Percentiles rank a stretch among this genome's conserved stretches.
Conservation (phyloP, 2,888 invertebrate species). For the Agrilus cyanescens region DNA sequence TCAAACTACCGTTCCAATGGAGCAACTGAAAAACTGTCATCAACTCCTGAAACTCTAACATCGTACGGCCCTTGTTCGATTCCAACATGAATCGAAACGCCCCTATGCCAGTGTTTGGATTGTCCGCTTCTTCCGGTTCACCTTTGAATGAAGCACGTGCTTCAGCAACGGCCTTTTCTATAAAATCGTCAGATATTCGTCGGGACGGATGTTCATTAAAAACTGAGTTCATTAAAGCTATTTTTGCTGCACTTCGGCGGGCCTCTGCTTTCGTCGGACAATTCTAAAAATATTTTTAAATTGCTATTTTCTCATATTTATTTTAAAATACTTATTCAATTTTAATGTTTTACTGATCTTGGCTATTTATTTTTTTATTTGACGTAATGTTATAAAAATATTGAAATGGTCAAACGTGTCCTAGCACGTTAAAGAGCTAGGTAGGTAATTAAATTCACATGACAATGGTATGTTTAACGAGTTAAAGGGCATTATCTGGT, state of each 20-base stretch:
- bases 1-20: constrained; percentile 94
- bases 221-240: constrained; percentile 92
- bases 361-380: no score
- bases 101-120: constrained; percentile 59
- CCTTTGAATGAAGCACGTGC: constrained; percentile 79
- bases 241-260: constrained; percentile 85
- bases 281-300: constrained; percentile 48
- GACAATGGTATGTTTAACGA: no score
- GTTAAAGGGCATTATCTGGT: no score
- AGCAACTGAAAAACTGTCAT: constrained; percentile 96
- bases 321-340: no score
- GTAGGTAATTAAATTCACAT: no score
- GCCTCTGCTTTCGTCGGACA: constrained; percentile 94
- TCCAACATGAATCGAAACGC: constrained; percentile 66
- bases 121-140: constrained; percentile 44
- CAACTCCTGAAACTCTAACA: constrained; percentile 92
- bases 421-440: no score
- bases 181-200: constrained; percentile 86
- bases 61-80: constrained; percentile 80
- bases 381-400: no score
- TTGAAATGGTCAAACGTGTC: no score
- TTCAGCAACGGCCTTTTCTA: constrained; percentile 85
- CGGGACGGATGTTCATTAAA: constrained; percentile 93
- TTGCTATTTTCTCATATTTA: no score
- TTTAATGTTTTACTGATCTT: no score